Conservation (phyloP, 2,888 invertebrate species). For the Acronicta psi region DNA sequence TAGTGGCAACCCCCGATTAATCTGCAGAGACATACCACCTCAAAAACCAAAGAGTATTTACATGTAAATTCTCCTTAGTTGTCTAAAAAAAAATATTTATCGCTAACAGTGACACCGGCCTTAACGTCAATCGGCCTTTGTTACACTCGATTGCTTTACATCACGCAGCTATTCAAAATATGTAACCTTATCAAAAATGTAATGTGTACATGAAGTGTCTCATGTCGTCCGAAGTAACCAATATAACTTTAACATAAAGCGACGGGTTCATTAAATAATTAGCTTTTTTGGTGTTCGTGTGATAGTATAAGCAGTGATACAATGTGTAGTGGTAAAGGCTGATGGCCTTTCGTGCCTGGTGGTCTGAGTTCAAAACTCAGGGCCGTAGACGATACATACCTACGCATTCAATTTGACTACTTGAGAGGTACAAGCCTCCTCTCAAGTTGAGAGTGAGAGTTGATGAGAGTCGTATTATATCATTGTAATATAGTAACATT, state of each 20-base stretch:
- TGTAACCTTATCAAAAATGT: conserved; percentile 53
- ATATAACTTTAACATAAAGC: conserved; percentile 8
- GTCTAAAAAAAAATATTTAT: conserved; percentile 3
- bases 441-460: too few species aligned
- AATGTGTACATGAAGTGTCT: conserved; percentile 23
- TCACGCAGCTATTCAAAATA: conserved; percentile 66
- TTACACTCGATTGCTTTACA: conserved; percentile 64
- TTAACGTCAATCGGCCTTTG: conserved; percentile 59
- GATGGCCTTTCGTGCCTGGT: too few species aligned
- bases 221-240: conserved; percentile 22
- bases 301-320: too few species aligned
- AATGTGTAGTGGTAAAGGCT: too few species aligned
- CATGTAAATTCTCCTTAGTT: background rate
- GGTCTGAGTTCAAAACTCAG: too few species aligned
- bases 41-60: background rate
- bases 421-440: too few species aligned
- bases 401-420: too few species aligned
- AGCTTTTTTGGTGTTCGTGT: background rate
- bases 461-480: too few species aligned
- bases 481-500: too few species aligned
- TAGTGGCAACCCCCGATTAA: too few species aligned
- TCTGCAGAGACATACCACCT: too few species aligned
- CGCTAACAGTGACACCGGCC: conserved; percentile 44
- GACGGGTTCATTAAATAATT: conserved; percentile 25
- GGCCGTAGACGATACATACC: too few species aligned